These are phyloP conservation scores for Buceros bicornis DNA, from an alignment of 2,797 vertebrate genomes.

Conservation along the genomic window DNA sequence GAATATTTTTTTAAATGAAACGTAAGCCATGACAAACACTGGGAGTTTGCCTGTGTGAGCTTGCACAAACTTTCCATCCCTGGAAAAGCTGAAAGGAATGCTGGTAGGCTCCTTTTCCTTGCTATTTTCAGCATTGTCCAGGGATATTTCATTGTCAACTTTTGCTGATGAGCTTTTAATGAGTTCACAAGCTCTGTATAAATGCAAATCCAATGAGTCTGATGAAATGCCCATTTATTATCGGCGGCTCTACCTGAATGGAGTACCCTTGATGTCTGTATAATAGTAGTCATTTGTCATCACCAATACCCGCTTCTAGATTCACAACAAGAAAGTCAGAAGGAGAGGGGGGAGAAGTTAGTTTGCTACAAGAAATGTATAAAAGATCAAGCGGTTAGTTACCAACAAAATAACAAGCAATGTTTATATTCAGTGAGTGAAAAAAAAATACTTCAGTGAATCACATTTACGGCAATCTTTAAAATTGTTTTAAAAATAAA, in stretches of 20 bases:
- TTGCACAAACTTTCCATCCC: slow-evolving; percentile 76
- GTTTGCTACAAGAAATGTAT: slow-evolving; percentile 57
- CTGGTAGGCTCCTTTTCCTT: slow-evolving; percentile 70
- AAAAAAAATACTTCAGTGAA: slow-evolving; percentile 46
- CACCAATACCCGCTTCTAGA: slow-evolving; percentile 96
- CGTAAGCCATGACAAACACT: slow-evolving; percentile 70
- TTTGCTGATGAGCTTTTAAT: slow-evolving; percentile 78
- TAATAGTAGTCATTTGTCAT: slow-evolving; percentile 99
- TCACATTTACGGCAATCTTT: slow-evolving; percentile 20
- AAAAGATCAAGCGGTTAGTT: slow-evolving; percentile 68
- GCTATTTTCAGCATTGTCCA: slow-evolving; percentile 77
- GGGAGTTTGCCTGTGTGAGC: slow-evolving; percentile 65
- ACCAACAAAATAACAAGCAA: background rate
- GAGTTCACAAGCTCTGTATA: slow-evolving; percentile 72
- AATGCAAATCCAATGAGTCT: slow-evolving; percentile 71
- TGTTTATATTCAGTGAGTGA: background rate
- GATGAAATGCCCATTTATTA: slow-evolving; percentile 78
- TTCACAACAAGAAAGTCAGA: slow-evolving; percentile 75
- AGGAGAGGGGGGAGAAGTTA: slow-evolving; percentile 71
- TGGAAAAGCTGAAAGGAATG: slow-evolving; percentile 74
- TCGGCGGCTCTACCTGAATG: slow-evolving; percentile 91
- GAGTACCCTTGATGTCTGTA: slow-evolving; percentile 97
- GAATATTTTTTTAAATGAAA: slow-evolving; percentile 74
- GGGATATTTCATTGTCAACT: slow-evolving; percentile 76
- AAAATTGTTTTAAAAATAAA: background rate